Conservation (phyloP, 2,888 invertebrate species). For the Tubulanus polymorphus region DNA sequence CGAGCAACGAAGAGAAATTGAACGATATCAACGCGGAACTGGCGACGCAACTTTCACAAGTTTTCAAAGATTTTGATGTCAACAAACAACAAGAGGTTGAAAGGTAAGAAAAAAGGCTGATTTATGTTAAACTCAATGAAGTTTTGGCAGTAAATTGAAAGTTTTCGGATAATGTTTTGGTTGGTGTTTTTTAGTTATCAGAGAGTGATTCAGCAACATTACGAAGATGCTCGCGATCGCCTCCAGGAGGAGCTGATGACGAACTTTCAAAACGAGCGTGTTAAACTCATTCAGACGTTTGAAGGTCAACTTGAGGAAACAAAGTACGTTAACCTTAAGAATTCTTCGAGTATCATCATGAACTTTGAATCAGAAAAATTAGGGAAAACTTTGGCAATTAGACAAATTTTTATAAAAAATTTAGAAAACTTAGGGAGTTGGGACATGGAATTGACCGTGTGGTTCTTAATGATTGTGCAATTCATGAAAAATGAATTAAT, state of each 20-base stretch:
- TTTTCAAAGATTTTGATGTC: slow-evolving; percentile 41
- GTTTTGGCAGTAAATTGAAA: neutral
- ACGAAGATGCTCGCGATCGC: slow-evolving; percentile 28
- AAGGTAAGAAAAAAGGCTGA: slow-evolving; percentile 24
- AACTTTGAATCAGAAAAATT: too few species aligned
- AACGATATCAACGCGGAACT: slow-evolving; percentile 41
- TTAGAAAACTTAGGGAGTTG: too few species aligned
- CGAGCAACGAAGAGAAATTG: slow-evolving; percentile 35
- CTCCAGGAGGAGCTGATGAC: slow-evolving; percentile 23
- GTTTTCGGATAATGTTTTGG: neutral
- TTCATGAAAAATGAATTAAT: too few species aligned
- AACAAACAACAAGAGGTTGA: slow-evolving; percentile 43
- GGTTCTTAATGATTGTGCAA: too few species aligned
- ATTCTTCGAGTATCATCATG: neutral
- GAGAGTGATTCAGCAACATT: slow-evolving; percentile 30
- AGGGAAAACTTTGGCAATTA: too few species aligned
- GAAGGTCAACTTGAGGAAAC: slow-evolving; percentile 25
- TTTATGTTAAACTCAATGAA: neutral
- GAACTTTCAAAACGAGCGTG: slow-evolving; percentile 26
- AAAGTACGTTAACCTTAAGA: slow-evolving; percentile 19
- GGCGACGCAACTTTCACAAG: slow-evolving; percentile 38
- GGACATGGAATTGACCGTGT: too few species aligned
- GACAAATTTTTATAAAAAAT: too few species aligned
- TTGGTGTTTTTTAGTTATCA: too few species aligned
- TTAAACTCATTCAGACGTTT: slow-evolving; percentile 25